Conservation (phyloP, 2,797 vertebrate species). For the Characodon lateralis region DNA sequence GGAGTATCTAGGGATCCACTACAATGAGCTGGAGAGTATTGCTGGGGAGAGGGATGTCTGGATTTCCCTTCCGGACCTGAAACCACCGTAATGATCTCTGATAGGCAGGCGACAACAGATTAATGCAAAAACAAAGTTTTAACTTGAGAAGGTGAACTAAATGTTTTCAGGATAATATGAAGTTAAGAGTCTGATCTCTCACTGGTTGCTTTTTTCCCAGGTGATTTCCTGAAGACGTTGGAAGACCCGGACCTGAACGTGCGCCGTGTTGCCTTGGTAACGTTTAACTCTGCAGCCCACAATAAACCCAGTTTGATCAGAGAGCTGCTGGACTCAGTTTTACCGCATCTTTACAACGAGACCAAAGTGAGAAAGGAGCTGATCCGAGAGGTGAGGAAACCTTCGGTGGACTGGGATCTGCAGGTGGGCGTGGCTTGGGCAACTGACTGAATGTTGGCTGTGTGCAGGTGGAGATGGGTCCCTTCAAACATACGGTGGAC, state of each 20-base stretch:
- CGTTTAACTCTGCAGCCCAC: slow-evolving; percentile 95
- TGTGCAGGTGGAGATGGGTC: slow-evolving; percentile 95
- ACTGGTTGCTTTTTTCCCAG: slow-evolving; percentile 63
- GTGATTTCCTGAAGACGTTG: slow-evolving; percentile 93
- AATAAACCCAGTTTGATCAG: slow-evolving; percentile 94
- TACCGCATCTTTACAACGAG: slow-evolving; percentile 93
- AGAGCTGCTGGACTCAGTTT: slow-evolving; percentile 81
- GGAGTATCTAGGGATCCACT: too few species aligned
- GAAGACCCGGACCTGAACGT: slow-evolving; percentile 93
- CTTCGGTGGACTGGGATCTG: background rate
- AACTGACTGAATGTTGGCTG: background rate
- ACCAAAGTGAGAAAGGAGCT: slow-evolving; percentile 93
- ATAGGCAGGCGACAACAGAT: too few species aligned
- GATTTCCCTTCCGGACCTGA: too few species aligned
- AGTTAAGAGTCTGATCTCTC: background rate
- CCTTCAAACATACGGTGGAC: slow-evolving; percentile 96
- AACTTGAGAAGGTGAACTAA: too few species aligned
- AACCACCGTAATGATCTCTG: too few species aligned
- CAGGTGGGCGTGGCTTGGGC: background rate
- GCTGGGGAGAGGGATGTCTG: too few species aligned
- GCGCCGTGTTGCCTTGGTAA: slow-evolving; percentile 91
- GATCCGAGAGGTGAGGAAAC: slow-evolving; percentile 87
- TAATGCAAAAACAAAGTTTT: too few species aligned
- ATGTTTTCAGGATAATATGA: too few species aligned
- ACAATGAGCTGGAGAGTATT: too few species aligned